phyloP scores from a whole-genome alignment of 2,113 vertebrate species.

The Plotosus lineatus region DNA sequence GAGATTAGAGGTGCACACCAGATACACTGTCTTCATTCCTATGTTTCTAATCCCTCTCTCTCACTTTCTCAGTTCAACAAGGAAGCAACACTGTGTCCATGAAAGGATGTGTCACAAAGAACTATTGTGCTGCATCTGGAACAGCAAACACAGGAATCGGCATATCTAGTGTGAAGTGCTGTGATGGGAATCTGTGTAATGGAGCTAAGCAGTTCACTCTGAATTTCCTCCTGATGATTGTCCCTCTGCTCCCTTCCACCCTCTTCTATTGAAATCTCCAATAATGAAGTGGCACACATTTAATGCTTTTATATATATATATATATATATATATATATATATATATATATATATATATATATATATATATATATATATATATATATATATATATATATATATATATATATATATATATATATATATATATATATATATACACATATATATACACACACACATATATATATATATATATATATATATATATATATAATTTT shows the following conservation, averaged over 20 bases:
- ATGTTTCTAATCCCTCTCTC: neutral
- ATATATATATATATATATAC: too few relatives aligned
- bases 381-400: too few relatives aligned
- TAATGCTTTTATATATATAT: neutral
- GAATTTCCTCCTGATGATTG: conserved; percentile 53
- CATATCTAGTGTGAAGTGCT: conserved; percentile 52
- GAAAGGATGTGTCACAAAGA: conserved; percentile 1
- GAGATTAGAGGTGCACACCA: too few relatives aligned
- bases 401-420: too few relatives aligned
- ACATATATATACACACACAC: too few relatives aligned
- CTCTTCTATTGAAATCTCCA: conserved; percentile 44
- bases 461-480: too few relatives aligned
- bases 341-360: too few relatives aligned
- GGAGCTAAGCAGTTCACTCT: conserved; percentile 10
- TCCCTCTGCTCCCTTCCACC: conserved; percentile 38
- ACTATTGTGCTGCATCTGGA: neutral
- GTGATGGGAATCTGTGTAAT: conserved; percentile 62
- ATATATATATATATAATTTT: too few relatives aligned
- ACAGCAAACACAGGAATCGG: accelerated
- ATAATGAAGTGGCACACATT: neutral
- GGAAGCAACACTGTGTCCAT: neutral
- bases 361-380: too few relatives aligned
- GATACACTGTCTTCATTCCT: neutral
- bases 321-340: too few relatives aligned
- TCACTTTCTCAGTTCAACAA: neutral